These are phyloP conservation scores for Psococerastis gibbosa DNA, from an alignment of 2,888 invertebrate species.

Conservation along the genomic window DNA sequence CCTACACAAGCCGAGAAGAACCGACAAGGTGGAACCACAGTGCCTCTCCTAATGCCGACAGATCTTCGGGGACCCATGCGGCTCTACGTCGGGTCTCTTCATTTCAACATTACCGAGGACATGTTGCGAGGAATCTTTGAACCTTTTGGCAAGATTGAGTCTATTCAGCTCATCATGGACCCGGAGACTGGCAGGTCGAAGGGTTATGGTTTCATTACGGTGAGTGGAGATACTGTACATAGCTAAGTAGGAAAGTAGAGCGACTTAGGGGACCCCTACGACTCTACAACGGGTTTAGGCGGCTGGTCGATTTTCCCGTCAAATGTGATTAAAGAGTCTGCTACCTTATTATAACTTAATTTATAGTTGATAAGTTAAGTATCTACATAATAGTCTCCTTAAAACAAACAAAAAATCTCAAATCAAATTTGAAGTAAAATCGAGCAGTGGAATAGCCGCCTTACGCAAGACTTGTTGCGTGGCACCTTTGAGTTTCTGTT, in stretches of 20 bases:
- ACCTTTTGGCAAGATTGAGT: slow-evolving; percentile 93
- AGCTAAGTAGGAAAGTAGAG: slow-evolving; percentile 4
- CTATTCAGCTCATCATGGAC: slow-evolving; percentile 88
- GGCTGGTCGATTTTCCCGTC: too few relatives aligned
- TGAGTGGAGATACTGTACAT: slow-evolving; percentile 29
- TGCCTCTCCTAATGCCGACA: slow-evolving; percentile 64
- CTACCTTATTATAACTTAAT: too few relatives aligned
- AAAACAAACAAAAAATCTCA: too few relatives aligned
- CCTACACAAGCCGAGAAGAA: slow-evolving; percentile 94
- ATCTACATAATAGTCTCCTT: too few relatives aligned
- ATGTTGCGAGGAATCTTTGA: slow-evolving; percentile 98
- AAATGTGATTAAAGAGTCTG: too few relatives aligned
- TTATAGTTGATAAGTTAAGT: too few relatives aligned
- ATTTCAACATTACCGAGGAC: slow-evolving; percentile 97
- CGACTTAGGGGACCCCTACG: neutral
- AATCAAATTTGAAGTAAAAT: too few relatives aligned
- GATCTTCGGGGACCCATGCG: slow-evolving; percentile 88
- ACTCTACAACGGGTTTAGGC: too few relatives aligned
- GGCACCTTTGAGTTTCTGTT: too few relatives aligned
- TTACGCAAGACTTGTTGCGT: too few relatives aligned
- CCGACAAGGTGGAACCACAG: slow-evolving; percentile 67
- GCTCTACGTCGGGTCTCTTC: slow-evolving; percentile 90
- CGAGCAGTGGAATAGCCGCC: too few relatives aligned
- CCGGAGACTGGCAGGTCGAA: slow-evolving; percentile 87
- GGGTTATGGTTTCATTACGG: slow-evolving; percentile 95